A percentile compares a stretch with the other conserved stretches of the same genome.
Conservation (phyloP, 2,888 invertebrate species). For the Globia sparganii region DNA sequence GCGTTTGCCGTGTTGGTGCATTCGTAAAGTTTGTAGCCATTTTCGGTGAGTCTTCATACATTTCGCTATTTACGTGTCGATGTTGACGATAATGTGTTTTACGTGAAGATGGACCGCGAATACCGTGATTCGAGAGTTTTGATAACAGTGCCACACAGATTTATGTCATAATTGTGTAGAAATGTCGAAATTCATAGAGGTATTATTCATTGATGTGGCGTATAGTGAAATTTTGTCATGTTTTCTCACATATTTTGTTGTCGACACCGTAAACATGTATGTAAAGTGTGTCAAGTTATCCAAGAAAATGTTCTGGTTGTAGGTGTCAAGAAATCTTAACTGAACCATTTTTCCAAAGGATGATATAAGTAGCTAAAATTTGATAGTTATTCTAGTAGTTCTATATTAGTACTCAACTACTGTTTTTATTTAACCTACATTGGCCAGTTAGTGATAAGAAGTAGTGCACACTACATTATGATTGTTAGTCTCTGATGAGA, state of each 20-base stretch:
- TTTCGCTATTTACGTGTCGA: conserved; percentile 83
- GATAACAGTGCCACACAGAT: conserved; percentile 45
- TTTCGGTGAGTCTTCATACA: conserved; percentile 84
- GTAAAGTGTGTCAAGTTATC: conserved; percentile 53
- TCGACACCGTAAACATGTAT: conserved; percentile 18
- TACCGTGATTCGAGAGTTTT: conserved; percentile 64
- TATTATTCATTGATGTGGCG: conserved; percentile 41
- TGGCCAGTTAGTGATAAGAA: conserved; percentile 52
- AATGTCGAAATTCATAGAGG: conserved; percentile 35
- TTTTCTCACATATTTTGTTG: conserved; percentile 44
- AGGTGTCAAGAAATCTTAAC: conserved; percentile 13
- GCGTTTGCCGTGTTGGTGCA: conserved; percentile 80
- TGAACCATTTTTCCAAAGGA: conserved; percentile 3
- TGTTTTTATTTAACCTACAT: conserved; percentile 52
- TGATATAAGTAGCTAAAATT: conserved; percentile 19
- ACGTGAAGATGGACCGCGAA: conserved; percentile 69
- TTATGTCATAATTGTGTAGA: conserved; percentile 41
- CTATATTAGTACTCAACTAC: conserved; percentile 10
- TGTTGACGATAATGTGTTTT: conserved; percentile 72
- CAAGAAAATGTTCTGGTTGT: conserved; percentile 15
- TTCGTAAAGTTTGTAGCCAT: conserved; percentile 87
- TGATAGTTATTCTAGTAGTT: neutral
- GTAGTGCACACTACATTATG: neutral
- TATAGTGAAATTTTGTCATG: conserved; percentile 47
- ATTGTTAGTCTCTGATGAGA: neutral